Percentiles rank a stretch among this genome's conserved stretches.
Conservation (phyloP, 2,797 vertebrate genomes). For the Cercopithecus hamlyni region DNA sequence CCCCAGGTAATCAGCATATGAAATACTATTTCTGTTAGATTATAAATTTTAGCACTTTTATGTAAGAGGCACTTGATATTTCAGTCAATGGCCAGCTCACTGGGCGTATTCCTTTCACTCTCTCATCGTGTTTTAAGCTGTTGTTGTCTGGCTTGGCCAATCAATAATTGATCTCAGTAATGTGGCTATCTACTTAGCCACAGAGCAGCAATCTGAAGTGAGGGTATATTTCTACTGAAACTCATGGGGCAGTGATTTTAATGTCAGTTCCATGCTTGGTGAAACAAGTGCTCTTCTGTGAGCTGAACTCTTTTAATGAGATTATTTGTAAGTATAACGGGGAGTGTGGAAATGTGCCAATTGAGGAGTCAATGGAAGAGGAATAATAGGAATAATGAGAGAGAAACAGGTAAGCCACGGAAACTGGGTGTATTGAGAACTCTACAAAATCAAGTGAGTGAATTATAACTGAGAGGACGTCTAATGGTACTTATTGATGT, state of each 20-base stretch:
- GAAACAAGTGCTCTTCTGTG: slow-evolving; percentile 53
- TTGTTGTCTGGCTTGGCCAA: slow-evolving; percentile 34
- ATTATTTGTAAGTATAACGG: slow-evolving; percentile 71
- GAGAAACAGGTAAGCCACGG: slow-evolving; percentile 31
- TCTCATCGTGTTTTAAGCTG: slow-evolving; percentile 31
- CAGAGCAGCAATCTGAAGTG: background rate
- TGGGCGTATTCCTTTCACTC: background rate
- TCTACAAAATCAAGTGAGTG: slow-evolving; percentile 49
- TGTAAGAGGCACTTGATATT: slow-evolving; percentile 61
- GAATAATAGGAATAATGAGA: slow-evolving; percentile 39
- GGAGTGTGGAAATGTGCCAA: slow-evolving; percentile 61
- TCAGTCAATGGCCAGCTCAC: slow-evolving; percentile 32
- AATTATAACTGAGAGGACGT: slow-evolving; percentile 56
- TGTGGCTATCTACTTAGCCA: background rate
- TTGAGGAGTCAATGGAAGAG: slow-evolving; percentile 33
- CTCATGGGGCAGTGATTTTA: background rate
- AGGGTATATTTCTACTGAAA: background rate
- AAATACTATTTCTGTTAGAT: background rate
- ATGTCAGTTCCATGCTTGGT: slow-evolving; percentile 31
- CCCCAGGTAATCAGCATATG: background rate
- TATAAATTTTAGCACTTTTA: slow-evolving; percentile 28
- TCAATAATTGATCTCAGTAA: slow-evolving; percentile 50
- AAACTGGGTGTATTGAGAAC: slow-evolving; percentile 1
- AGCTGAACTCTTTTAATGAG: slow-evolving; percentile 62
- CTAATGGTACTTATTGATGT: slow-evolving; percentile 46